A percentile compares a stretch with the other conserved stretches of the same genome.
Evolutionary conservation across 1,140 invertebrate genomes (phyloP).

Genomic region (Lasioglossum baleicum): DNA sequence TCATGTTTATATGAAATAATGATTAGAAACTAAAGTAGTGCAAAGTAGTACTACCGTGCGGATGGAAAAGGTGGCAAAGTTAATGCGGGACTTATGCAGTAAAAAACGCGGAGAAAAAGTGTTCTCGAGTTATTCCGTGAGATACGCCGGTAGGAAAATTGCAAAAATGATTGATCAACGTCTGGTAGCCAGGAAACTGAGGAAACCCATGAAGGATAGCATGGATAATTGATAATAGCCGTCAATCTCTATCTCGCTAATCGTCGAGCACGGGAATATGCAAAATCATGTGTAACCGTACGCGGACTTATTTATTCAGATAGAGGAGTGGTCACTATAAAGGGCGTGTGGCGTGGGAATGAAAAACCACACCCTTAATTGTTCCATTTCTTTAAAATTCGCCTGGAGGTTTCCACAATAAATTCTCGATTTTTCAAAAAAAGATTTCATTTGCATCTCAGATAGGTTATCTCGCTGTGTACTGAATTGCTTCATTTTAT

Average conservation of each 20-base stretch:
- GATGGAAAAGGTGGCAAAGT: background rate
- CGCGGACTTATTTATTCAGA: constrained; percentile 12
- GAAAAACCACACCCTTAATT: constrained; percentile 24
- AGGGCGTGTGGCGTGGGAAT: constrained; percentile 24
- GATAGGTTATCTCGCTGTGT: background rate
- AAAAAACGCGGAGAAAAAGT: background rate
- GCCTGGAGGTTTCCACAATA: constrained; percentile 1
- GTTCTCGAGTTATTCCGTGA: background rate
- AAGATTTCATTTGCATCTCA: background rate
- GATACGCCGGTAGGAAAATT: constrained; percentile 6
- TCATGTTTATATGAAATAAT: no score
- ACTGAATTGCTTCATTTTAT: background rate
- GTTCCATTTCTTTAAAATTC: constrained; percentile 5
- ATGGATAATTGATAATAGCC: constrained; percentile 34
- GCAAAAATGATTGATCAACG: constrained; percentile 8
- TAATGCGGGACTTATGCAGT: background rate
- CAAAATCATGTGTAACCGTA: constrained; percentile 40
- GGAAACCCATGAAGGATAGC: constrained; percentile 8
- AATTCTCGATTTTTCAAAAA: background rate
- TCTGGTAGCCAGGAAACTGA: constrained; percentile 29
- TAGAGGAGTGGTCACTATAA: constrained; percentile 24
- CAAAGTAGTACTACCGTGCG: no score
- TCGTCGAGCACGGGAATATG: constrained; percentile 39
- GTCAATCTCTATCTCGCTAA: constrained; percentile 9
- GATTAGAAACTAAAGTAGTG: no score